Evolutionary conservation across 2,888 invertebrate genomes (phyloP), one percentile per base, ranked within the genome.

Genomic region (Drosophila nr. medialis): DNA sequence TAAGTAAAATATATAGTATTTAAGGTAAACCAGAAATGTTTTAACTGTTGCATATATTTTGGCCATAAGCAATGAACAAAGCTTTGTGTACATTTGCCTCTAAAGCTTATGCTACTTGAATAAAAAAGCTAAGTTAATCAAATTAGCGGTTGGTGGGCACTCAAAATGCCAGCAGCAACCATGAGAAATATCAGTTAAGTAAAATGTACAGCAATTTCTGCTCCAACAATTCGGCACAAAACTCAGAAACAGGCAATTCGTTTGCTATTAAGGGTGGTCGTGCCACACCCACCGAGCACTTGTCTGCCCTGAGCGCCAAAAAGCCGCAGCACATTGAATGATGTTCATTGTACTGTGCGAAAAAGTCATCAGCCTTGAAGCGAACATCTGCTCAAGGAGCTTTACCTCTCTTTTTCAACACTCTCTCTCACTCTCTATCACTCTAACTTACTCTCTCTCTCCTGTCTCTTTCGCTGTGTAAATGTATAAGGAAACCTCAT

Each of bases 201-300:
- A 58, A 53, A 65, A 58, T 76, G 63, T 63, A 51, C 45, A 65
- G 36, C 76, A 75, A 42, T 54, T 40, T 78, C 59, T 55, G 49
- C 51, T 18, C 11, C 30, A 38, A 24, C 51, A 61, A 45, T 29
- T 42, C 58, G 36, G 62, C 62, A 48, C 29, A 24, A 29, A 56
- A 62, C 54, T 45, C 64, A 67, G 60, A 54, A 64, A 53, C 72
- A 67, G 64, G 70, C 80, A 77, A 81, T 81, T 81, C 81, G 64
- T 71, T 77, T 68, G 68, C 62, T 64, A 81, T 84, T 81, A 73
- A 71, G 81, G 70, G 48, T 80, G 84, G 83, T 64, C 65, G 15
- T 24, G 24, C 30, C 13, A 21, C 5, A 6, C 42, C 36, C 34
- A n/a, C 36, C 75, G 29, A 59, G 55, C 38, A 80, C 59, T 75